Conservation (phyloP, 2,888 invertebrate genomes). For the Meta bourneti region DNA sequence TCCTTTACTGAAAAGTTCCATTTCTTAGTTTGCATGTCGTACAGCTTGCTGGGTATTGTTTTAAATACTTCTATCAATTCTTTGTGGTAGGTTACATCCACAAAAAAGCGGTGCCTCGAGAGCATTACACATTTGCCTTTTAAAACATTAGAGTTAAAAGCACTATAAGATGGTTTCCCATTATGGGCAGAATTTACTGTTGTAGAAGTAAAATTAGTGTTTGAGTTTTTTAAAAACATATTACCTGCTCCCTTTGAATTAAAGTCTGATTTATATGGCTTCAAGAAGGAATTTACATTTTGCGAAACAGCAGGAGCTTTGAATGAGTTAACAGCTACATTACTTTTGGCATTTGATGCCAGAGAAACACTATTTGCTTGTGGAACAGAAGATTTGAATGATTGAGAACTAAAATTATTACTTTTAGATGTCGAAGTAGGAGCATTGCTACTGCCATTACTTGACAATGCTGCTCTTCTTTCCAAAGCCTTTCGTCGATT, state of each 20-base stretch:
- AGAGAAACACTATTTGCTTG: background rate
- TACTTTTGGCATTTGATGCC: background rate
- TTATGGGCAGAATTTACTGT: background rate
- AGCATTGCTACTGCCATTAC: background rate
- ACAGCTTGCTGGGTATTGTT: conserved; percentile 60
- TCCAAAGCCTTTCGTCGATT: conserved; percentile 81
- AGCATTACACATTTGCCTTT: conserved; percentile 62
- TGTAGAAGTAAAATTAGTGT: background rate
- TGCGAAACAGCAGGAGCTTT: background rate
- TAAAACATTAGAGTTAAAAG: background rate
- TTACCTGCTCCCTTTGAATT: background rate
- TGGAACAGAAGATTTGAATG: background rate
- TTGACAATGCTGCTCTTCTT: conserved; percentile 78
- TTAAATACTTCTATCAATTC: conserved; percentile 75
- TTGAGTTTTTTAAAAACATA: background rate
- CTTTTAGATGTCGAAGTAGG: background rate
- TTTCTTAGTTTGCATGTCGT: conserved; percentile 74
- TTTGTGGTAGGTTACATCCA: conserved; percentile 71
- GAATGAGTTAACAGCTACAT: background rate
- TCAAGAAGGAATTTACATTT: background rate
- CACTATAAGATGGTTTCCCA: background rate
- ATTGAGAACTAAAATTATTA: background rate
- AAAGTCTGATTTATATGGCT: background rate
- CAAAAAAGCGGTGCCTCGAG: conserved; percentile 70
- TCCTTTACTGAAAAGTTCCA: conserved; percentile 77